A percentile compares a stretch with the other conserved stretches of the same genome.
Evolutionary conservation across 1,140 invertebrate species (phyloP).

Genomic region (Listronotus oregonensis): DNA sequence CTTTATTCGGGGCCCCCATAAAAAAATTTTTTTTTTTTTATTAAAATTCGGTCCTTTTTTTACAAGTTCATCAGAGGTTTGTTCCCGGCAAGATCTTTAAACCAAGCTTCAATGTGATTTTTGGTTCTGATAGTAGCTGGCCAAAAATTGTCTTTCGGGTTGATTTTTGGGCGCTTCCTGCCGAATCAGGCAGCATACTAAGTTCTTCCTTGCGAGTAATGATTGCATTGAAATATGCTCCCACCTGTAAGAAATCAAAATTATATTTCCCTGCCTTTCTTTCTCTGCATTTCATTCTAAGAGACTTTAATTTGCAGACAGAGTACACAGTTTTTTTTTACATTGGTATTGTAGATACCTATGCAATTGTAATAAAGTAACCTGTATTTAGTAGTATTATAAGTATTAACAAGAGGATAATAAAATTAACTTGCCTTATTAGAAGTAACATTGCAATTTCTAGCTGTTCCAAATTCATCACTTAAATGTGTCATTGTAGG

Average conservation of each 20-base stretch:
- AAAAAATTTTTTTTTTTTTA: constrained; percentile 97
- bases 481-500: constrained; percentile 80
- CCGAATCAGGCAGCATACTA: constrained; percentile 91
- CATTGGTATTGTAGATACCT: no score
- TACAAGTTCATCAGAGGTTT: constrained; percentile 86
- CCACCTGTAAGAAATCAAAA: constrained; percentile 69
- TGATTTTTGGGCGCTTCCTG: constrained; percentile 88
- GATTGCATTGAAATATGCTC: constrained; percentile 88
- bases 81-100: constrained; percentile 92
- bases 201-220: constrained; percentile 89
- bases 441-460: constrained; percentile 86
- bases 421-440: constrained; percentile 67
- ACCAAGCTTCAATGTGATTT: constrained; percentile 90
- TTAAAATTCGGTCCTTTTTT: constrained; percentile 95
- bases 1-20: constrained; percentile 93
- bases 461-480: constrained; percentile 93
- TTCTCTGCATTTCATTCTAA: no score
- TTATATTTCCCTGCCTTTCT: constrained; percentile 38
- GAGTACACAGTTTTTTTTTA: no score
- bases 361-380: no score
- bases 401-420: no score
- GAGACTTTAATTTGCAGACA: no score
- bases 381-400: no score
- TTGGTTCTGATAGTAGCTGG: constrained; percentile 85
- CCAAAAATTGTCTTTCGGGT: constrained; percentile 97